These are phyloP conservation scores for Scylla paramamosain DNA, from an alignment of 1,140 invertebrate genomes.

Conservation along the genomic window DNA sequence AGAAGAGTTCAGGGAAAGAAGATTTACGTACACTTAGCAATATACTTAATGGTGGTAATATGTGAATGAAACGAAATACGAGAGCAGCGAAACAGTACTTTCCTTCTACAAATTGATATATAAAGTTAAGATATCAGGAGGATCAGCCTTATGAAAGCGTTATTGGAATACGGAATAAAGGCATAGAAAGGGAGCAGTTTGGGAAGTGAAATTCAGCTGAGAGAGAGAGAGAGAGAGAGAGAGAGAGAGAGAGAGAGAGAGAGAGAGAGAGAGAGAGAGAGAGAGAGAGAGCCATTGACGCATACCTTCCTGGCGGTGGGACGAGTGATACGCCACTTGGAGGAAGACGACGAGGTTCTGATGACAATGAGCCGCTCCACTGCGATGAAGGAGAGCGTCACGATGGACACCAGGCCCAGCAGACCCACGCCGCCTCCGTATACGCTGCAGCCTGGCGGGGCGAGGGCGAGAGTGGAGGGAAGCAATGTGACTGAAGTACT, in stretches of 20 bases:
- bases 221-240: not conserved
- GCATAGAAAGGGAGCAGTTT: too few species aligned
- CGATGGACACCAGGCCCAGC: constrained; percentile 82
- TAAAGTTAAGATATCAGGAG: too few species aligned
- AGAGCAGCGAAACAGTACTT: too few species aligned
- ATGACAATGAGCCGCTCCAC: constrained; percentile 83
- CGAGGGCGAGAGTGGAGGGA: not conserved
- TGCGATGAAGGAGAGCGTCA: constrained; percentile 82
- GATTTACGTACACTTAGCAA: too few species aligned
- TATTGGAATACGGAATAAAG: too few species aligned
- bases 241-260: constrained; percentile 15
- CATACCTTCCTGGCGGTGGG: constrained; percentile 54
- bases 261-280: constrained; percentile 3
- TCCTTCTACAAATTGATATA: too few species aligned
- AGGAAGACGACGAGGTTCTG: constrained; percentile 59
- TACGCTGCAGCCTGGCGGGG: constrained; percentile 81
- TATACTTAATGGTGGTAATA: too few species aligned
- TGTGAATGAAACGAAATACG: too few species aligned
- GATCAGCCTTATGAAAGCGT: too few species aligned
- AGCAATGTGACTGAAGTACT: not conserved
- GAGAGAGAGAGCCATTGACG: not conserved
- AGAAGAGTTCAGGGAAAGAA: too few species aligned
- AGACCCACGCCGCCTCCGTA: constrained; percentile 82
- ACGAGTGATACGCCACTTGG: constrained; percentile 61
- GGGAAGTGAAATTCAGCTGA: too few species aligned